These are phyloP conservation scores for Nesoenas mayeri DNA, from an alignment of 2,113 vertebrate species.

Conservation along the genomic window DNA sequence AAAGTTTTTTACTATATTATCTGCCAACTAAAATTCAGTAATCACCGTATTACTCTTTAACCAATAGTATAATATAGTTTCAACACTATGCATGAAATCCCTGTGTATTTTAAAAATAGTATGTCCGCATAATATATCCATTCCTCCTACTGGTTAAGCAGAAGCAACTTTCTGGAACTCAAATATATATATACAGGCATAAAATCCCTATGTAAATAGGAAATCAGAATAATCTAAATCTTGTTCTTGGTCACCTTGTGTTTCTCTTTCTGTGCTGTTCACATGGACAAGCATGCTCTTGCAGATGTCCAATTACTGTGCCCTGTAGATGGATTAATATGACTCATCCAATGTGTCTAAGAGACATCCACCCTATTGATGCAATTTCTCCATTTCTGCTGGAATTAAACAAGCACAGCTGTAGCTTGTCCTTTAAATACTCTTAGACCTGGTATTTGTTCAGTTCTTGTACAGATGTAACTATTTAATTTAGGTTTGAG, in stretches of 20 bases:
- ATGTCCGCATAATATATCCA: not conserved
- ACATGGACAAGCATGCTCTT: not conserved
- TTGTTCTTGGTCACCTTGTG: not conserved
- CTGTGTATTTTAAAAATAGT: not conserved
- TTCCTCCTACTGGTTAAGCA: not conserved
- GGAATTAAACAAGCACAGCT: constrained; percentile 27
- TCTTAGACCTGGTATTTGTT: not conserved
- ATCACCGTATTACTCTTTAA: not conserved
- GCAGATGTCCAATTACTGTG: not conserved
- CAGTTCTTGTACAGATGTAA: not conserved
- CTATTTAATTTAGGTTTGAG: not conserved
- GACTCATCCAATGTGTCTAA: not conserved
- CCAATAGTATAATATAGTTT: not conserved
- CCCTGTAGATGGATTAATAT: not conserved
- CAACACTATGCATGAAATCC: not conserved
- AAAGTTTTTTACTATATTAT: not conserved
- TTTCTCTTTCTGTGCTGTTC: not conserved
- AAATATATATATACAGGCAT: not conserved
- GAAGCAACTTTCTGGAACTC: not conserved
- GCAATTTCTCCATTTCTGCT: constrained; percentile 18
- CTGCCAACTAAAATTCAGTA: not conserved
- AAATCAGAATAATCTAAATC: not conserved
- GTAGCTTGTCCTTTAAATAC: constrained; percentile 14
- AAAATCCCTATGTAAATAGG: not conserved
- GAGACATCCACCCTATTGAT: constrained; percentile 14